A percentile compares a stretch with the other conserved stretches of the same genome.
Conservation (phyloP, 2,113 vertebrate species). For the Megalops atlanticus region DNA sequence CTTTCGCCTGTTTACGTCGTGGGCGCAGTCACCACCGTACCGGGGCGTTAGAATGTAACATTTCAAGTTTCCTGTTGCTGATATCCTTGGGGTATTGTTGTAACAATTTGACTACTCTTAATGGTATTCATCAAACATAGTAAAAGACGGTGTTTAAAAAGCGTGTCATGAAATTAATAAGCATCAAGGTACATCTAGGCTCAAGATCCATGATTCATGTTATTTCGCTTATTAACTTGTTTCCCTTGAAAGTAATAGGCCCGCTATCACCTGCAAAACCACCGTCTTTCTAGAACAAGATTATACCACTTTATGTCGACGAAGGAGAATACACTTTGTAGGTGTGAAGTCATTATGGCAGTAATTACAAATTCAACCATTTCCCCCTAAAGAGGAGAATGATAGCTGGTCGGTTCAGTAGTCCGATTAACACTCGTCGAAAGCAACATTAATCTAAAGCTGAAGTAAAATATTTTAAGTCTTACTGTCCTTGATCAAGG, state of each 20-base stretch:
- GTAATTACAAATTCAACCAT: conserved; percentile 50
- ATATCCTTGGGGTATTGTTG: background rate
- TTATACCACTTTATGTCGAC: conserved; percentile 4
- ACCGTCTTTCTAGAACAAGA: background rate
- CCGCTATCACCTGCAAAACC: background rate
- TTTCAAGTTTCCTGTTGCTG: conserved; percentile 2
- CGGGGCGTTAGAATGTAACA: background rate
- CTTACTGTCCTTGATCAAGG: conserved; percentile 62
- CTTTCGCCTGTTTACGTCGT: background rate
- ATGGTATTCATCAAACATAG: background rate
- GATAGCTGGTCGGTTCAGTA: conserved; percentile 47
- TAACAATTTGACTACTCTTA: background rate
- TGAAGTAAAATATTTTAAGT: conserved; percentile 54
- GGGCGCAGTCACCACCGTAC: conserved; percentile 14
- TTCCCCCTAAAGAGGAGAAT: conserved; percentile 47
- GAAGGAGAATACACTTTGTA: conserved; percentile 20
- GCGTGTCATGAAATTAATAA: background rate
- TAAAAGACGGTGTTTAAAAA: background rate
- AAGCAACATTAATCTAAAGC: conserved; percentile 58
- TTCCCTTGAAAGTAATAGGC: background rate
- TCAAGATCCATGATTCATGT: background rate
- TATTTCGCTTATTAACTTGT: background rate
- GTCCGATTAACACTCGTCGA: conserved; percentile 54
- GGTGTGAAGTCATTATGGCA: conserved; percentile 37
- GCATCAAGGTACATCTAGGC: background rate